Evolutionary conservation across 2,797 vertebrate genomes (phyloP), one percentile per base, ranked within the genome.

Genomic region (Ispidina picta): DNA sequence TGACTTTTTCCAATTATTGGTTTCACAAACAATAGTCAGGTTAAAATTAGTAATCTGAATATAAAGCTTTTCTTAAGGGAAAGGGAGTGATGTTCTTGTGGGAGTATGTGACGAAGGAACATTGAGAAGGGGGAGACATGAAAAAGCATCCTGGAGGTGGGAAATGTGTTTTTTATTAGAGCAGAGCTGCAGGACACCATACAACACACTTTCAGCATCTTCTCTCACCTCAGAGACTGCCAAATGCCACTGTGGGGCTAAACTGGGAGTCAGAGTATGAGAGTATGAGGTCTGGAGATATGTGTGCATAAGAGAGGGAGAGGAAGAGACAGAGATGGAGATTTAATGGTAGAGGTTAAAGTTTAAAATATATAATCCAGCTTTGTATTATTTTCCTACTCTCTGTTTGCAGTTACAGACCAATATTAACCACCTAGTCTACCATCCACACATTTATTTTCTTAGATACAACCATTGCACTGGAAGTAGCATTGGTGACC

Each of bases 21-120:
- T 74, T 93, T 90, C 1, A 7, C 72, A 90, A 94, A 95, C 75
- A 94, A 83, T 74, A 88, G 91, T 92, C 78, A 70, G 84, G 83
- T 92, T 93, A 86, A 93, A 94, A 92, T 95, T 88, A 93, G 75
- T 35, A 66, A 91, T 70, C 64, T 46, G 49, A 52, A 71, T 66
- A 65, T 16, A 79, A 82, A 86, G 51, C n/a, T 74, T 90, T 19
- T 41, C 64, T 82, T 70, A 60, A 60, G 83, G 52, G 52, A 68
- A 60, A 68, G 37, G 18, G 49, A 79, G 39, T 46, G n/a, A 22
- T 79, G 63, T 60, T 60, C 77, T 41, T 60, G 9, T 0, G 1
- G 37, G 60, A 17, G 10, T 3, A 72, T 54, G 19, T 21, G 17
- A 78, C 59, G 44, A 56, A 15, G 18, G 22, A 86, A 70, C 0